A percentile compares a stretch with the other conserved stretches of the same genome.
Evolutionary conservation across 1,140 invertebrate species (phyloP).

Genomic region (Papilio dardanus): DNA sequence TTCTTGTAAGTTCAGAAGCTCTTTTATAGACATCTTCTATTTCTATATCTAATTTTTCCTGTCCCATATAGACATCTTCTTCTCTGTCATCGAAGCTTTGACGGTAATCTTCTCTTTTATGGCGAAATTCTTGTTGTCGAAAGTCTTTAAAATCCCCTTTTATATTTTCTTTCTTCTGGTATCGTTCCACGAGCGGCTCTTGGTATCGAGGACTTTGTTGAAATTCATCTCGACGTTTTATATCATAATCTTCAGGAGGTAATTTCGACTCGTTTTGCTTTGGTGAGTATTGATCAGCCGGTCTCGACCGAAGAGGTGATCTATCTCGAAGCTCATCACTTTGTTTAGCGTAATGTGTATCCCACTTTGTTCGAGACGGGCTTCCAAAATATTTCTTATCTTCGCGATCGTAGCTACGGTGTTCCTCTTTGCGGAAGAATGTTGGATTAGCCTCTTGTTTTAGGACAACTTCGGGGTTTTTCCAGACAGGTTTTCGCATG

Average conservation of each 20-base stretch:
- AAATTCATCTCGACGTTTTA: slow-evolving; percentile 42
- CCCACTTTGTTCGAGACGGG: background rate
- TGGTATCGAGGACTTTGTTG: slow-evolving; percentile 42
- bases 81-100: slow-evolving; percentile 47
- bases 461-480: background rate
- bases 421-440: slow-evolving; percentile 25
- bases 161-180: slow-evolving; percentile 41
- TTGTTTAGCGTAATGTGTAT: slow-evolving; percentile 17
- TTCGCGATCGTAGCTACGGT: slow-evolving; percentile 23
- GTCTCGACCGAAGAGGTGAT: background rate
- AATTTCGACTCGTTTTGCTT: slow-evolving; percentile 42
- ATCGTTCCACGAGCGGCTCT: slow-evolving; percentile 45
- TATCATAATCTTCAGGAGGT: slow-evolving; percentile 39
- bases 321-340: slow-evolving; percentile 20
- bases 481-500: background rate
- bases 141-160: slow-evolving; percentile 42
- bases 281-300: slow-evolving; percentile 20
- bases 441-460: background rate
- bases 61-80: slow-evolving; percentile 49
- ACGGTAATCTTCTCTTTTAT: slow-evolving; percentile 48
- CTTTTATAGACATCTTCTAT: slow-evolving; percentile 71
- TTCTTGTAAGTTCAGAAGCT: slow-evolving; percentile 63
- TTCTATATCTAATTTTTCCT: slow-evolving; percentile 60
- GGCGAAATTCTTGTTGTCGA: slow-evolving; percentile 36
- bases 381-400: slow-evolving; percentile 17